Percentiles rank a stretch among this genome's conserved stretches.
Evolutionary conservation across 1,140 invertebrate species (phyloP).

Genomic region (Geopemphigus sp.): DNA sequence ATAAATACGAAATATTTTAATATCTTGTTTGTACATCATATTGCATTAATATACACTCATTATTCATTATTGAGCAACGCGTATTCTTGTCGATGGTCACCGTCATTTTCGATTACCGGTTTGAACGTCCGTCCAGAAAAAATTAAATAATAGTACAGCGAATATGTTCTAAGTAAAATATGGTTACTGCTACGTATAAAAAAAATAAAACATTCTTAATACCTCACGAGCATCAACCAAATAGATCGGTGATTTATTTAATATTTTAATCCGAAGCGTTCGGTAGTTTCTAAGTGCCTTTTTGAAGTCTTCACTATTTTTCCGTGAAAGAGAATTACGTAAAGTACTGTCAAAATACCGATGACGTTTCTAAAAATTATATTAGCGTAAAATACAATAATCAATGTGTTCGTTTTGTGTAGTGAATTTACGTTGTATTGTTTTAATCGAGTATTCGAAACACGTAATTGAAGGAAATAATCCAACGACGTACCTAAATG

Average conservation of each 20-base stretch:
- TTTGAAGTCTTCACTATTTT: too few species aligned
- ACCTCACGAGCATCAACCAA: not conserved
- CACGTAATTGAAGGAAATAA: too few species aligned
- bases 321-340: too few species aligned
- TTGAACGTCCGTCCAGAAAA: not conserved
- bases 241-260: not conserved
- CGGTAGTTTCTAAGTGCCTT: too few species aligned
- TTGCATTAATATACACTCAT: not conserved
- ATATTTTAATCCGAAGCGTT: too few species aligned
- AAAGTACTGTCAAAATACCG: too few species aligned
- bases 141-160: not conserved
- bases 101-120: not conserved
- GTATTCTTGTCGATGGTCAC: not conserved
- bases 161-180: not conserved
- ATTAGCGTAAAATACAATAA: too few species aligned
- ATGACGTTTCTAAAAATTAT: too few species aligned
- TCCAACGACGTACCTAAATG: too few species aligned
- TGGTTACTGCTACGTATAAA: not conserved
- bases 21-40: not conserved
- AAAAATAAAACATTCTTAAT: not conserved
- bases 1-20: not conserved
- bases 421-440: too few species aligned
- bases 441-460: too few species aligned
- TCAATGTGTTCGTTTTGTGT: too few species aligned
- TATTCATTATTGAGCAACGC: not conserved